Conservation (phyloP, 2,888 invertebrate genomes). For the Embidobia sp. region DNA sequence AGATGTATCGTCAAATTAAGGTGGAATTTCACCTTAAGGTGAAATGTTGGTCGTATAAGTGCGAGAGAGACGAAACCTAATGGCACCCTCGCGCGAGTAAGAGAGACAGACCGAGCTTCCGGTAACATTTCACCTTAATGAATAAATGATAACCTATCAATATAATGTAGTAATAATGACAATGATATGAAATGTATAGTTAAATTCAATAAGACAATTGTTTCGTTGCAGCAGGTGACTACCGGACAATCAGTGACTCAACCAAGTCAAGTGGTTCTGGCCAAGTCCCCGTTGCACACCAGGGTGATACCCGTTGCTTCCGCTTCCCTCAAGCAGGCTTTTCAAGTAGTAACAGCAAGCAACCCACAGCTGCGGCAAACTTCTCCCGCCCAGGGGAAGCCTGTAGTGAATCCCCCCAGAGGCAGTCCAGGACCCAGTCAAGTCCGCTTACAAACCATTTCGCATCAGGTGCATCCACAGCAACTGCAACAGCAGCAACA, state of each 20-base stretch:
- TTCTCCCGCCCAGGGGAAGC: constrained; percentile 76
- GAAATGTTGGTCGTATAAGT: too few relatives aligned
- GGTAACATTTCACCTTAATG: too few relatives aligned
- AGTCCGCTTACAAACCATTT: constrained; percentile 84
- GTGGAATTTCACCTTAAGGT: too few relatives aligned
- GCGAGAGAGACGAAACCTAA: too few relatives aligned
- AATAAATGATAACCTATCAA: too few relatives aligned
- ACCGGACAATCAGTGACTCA: constrained; percentile 75
- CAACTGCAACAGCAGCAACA: constrained; percentile 69
- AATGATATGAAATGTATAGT: too few relatives aligned
- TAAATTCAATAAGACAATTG: not conserved
- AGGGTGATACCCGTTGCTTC: constrained; percentile 85
- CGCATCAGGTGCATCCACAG: constrained; percentile 79
- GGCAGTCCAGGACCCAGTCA: constrained; percentile 83
- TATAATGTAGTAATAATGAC: not conserved
- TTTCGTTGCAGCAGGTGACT: constrained; percentile 45
- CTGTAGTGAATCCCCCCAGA: constrained; percentile 81
- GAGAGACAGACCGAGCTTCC: too few relatives aligned
- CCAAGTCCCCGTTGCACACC: constrained; percentile 84
- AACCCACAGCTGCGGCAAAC: constrained; percentile 81
- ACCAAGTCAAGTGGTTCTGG: constrained; percentile 84
- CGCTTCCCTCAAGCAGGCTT: constrained; percentile 84
- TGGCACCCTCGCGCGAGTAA: too few relatives aligned
- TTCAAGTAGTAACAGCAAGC: constrained; percentile 82
- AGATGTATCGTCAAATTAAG: too few relatives aligned